Conservation (phyloP, 2,797 vertebrate genomes). For the Manis javanica region DNA sequence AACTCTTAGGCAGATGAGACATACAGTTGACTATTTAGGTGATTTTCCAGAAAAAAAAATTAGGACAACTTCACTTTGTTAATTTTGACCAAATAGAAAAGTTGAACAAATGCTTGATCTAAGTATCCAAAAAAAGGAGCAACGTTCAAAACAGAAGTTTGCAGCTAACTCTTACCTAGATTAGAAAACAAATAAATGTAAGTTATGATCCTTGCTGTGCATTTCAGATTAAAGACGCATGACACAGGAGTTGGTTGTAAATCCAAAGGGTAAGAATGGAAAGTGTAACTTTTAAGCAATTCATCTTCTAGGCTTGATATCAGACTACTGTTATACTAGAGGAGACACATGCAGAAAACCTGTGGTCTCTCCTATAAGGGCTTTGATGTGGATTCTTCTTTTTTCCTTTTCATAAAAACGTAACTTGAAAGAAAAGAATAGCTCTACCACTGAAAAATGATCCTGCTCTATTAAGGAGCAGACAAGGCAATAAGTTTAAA, state of each 20-base stretch:
- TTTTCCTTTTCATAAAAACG: slow-evolving; percentile 76
- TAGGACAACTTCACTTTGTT: slow-evolving; percentile 3
- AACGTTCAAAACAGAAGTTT: slow-evolving; percentile 50
- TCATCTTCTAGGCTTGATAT: slow-evolving; percentile 50
- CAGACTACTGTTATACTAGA: slow-evolving; percentile 63
- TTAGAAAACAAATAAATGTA: slow-evolving; percentile 71
- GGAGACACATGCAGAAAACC: slow-evolving; percentile 82
- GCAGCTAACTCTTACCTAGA: slow-evolving; percentile 30
- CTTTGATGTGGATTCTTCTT: slow-evolving; percentile 79
- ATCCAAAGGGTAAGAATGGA: slow-evolving; percentile 76
- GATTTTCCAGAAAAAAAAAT: not conserved
- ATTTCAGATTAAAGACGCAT: slow-evolving; percentile 79
- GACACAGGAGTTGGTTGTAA: slow-evolving; percentile 71
- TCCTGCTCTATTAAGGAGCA: slow-evolving; percentile 67
- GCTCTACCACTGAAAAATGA: slow-evolving; percentile 75
- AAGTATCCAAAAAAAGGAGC: slow-evolving; percentile 14
- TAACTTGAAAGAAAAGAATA: slow-evolving; percentile 80
- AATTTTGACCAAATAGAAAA: not conserved
- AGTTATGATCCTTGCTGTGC: slow-evolving; percentile 68
- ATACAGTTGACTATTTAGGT: not conserved
- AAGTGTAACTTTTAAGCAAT: slow-evolving; percentile 77
- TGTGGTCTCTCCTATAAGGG: slow-evolving; percentile 62
- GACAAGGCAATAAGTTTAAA: slow-evolving; percentile 70
- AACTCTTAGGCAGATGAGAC: not conserved
- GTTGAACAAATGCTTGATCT: not conserved